These are phyloP conservation scores for Luffia ferchaultella DNA, from an alignment of 2,888 invertebrate species.

Conservation along the genomic window DNA sequence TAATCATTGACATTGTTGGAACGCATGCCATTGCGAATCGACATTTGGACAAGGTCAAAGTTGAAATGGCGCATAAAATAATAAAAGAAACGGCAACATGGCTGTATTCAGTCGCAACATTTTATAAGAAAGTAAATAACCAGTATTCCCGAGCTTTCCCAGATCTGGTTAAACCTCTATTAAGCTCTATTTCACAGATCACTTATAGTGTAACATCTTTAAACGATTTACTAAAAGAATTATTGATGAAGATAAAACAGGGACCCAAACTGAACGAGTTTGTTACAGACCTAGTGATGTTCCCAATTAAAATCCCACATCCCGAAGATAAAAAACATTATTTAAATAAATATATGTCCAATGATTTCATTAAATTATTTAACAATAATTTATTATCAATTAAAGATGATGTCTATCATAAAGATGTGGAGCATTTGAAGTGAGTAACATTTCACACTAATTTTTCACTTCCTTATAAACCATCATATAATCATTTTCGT, in stretches of 20 bases:
- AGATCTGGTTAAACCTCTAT: conserved; percentile 78
- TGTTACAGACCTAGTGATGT: conserved; percentile 56
- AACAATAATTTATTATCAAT: conserved; percentile 24
- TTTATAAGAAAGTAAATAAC: conserved; percentile 60
- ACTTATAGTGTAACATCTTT: conserved; percentile 69
- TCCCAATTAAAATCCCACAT: conserved; percentile 41
- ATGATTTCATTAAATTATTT: conserved; percentile 37
- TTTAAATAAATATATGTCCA: conserved; percentile 50
- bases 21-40: not conserved
- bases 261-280: conserved; percentile 27
- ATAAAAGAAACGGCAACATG: conserved; percentile 54
- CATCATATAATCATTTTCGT: too few relatives aligned
- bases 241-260: conserved; percentile 36
- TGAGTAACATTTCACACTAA: conserved; percentile 26
- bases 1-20: conserved; percentile 1
- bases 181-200: conserved; percentile 73
- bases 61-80: conserved; percentile 28
- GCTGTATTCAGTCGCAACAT: conserved; percentile 62
- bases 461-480: not conserved
- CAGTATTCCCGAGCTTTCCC: conserved; percentile 74
- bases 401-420: conserved; percentile 22
- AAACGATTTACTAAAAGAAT: conserved; percentile 58
- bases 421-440: conserved; percentile 56
- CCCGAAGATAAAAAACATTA: conserved; percentile 28
- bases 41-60: not conserved